Evolutionary conservation across 2,888 invertebrate genomes (phyloP), one percentile per base, ranked within the genome.

Genomic region (Sinelater perroti): DNA sequence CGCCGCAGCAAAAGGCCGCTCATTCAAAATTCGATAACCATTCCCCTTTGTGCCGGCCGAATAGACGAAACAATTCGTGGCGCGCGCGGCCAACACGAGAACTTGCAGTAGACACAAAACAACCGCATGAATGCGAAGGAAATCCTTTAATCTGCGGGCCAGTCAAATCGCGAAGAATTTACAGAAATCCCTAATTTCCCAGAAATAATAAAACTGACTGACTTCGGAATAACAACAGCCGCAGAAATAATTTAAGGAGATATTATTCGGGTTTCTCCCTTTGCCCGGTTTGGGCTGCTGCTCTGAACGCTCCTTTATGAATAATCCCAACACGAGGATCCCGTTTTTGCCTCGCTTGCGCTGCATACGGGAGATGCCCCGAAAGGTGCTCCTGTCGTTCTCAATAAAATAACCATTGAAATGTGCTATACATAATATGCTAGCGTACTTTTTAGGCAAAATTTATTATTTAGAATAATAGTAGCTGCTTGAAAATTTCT

Each of bases 151-250:
- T 49, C 47, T 35, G 36, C 33, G 47, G 21, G 24, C 21, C 47
- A 49, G 47, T 36, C 20, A 49, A 36, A 36, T 21, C 47, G 33
- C 47, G 36, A 49, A 49, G 47, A 49, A 49, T 35, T 35, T 49
- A 49, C 35, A 49, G 47, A 49, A 49, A 49, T 35, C 47, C 47
- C 47, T 49, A 49, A 49, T 49, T 49, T 49, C 26, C 33, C 36
- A 31, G 47, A 36, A 49, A 49, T 49, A 49, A 49, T 49, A 49
- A 49, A 49, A 49, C 47, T 24, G 47, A 49, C 36, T 36, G 47
- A 49, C 47, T 49, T 49, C 35, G 47, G 17, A 49, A 49, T 49
- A 49, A 36, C 47, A 36, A 35, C 47, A 13, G 35, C 47, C 24
- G 36, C 47, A 5, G 35, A 26, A 21, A 49, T 36, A 36, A 33